Evolutionary conservation across 2,113 vertebrate species (phyloP).

Genomic region (Passer domesticus): DNA sequence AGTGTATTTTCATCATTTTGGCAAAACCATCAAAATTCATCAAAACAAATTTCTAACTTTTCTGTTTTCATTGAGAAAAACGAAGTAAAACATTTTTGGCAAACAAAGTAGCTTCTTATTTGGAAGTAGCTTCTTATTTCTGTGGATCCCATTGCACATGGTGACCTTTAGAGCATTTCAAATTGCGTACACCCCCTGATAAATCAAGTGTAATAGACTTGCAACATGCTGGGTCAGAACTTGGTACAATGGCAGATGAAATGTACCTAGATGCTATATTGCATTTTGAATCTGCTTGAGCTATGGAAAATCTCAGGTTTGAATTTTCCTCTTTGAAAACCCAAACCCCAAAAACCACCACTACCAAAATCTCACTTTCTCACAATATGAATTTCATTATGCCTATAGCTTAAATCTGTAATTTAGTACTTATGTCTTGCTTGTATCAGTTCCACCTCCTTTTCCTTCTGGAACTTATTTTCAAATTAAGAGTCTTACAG

Average conservation of each 20-base stretch:
- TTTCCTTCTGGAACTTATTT: background rate
- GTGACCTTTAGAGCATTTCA: background rate
- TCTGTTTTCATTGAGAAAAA: background rate
- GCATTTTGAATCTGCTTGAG: background rate
- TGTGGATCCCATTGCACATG: background rate
- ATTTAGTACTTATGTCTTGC: background rate
- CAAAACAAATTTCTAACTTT: background rate
- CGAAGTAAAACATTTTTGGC: background rate
- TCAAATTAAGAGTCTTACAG: background rate
- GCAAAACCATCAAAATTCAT: background rate
- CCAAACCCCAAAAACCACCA: background rate
- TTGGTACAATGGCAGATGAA: background rate
- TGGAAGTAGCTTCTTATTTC: background rate
- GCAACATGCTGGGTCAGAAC: background rate
- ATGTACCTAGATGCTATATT: background rate
- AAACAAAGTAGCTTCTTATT: background rate
- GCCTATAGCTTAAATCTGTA: background rate
- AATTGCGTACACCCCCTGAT: background rate
- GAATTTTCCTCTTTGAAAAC: background rate
- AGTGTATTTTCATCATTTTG: background rate
- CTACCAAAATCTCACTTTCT: background rate
- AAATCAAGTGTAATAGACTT: accelerated
- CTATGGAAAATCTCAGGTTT: background rate
- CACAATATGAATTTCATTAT: background rate
- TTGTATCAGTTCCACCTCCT: background rate